Evolutionary conservation across 1,140 invertebrate species (phyloP), one percentile per base, ranked within the genome.

Genomic region (Thaumetopoea pityocampa): DNA sequence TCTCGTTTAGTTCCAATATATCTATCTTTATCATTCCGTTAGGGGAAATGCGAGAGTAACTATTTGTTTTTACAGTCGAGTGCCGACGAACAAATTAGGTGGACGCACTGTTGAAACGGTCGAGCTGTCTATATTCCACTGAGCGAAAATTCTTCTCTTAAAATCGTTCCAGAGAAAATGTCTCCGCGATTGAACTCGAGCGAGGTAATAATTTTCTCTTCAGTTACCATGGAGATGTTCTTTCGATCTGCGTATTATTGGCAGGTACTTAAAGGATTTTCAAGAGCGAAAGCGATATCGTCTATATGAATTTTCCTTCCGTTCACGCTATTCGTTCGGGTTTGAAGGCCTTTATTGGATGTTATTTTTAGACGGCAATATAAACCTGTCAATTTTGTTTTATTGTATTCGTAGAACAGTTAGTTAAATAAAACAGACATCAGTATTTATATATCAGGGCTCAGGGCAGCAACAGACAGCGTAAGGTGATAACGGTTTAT

Each of bases 21-120:
- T 62, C 69, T 52, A 49, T 77, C 73, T 67, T 66, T 66, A 57
- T 78, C 66, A 29, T 44, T 43, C 50, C 40, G 56, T 52, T 65
- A 62, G 56, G 60, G 67, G 63, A 66, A 68, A 76, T 64, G 54
- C 57, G 56, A 51, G 58, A 67, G 57, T 51, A 58, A 62, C 70
- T 79, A 83, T 83, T 83, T 83, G 76, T 83, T 83, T 80, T 79
- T 79, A 71, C 76, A 79, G 79, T 71, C 59, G 74, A 69, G 66
- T 72, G 72, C 50, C 72, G 67, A 51, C 64, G 79, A 80, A 80
- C 76, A 83, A 83, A 83, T 80, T 83, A 83, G 79, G 72, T 74
- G 73, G 79, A 80, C 79, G 80, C 79, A 83, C 79, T 80, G 76
- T 80, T 72, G 70, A 74, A 79, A 63, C 70, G 67, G 62, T 50